These are phyloP conservation scores for Pomacea canaliculata DNA, from an alignment of 2,888 invertebrate species.

Conservation along the genomic window DNA sequence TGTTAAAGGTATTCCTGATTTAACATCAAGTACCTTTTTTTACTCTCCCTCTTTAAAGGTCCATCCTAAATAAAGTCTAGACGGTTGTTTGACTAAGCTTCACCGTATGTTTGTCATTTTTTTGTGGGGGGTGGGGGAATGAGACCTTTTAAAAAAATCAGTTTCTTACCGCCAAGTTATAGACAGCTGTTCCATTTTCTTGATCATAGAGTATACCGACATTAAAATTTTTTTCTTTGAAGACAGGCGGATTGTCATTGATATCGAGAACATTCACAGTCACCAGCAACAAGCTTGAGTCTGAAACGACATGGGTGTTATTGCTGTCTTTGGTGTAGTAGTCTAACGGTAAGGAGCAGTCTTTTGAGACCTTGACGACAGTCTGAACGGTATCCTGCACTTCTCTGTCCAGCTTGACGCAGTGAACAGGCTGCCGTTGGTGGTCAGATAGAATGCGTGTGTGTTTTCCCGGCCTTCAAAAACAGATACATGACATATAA, in stretches of 20 bases:
- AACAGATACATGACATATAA: too few species aligned
- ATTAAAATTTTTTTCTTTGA: constrained; percentile 83
- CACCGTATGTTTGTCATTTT: too few species aligned
- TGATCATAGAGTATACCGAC: constrained; percentile 96
- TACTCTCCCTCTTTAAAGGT: too few species aligned
- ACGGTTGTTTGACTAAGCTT: too few species aligned
- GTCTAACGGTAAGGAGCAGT: constrained; percentile 35
- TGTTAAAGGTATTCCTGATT: too few species aligned
- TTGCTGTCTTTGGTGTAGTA: constrained; percentile 11
- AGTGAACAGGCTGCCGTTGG: constrained; percentile 36
- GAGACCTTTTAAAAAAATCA: too few species aligned
- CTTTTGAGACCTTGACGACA: constrained; percentile 50
- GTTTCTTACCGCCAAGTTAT: constrained; percentile 22
- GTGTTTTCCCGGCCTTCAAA: constrained; percentile 37
- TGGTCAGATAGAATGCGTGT: constrained; percentile 36
- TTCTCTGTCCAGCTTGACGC: constrained; percentile 51
- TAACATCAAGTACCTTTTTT: too few species aligned
- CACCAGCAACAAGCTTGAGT: constrained; percentile 52
- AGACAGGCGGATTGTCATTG: constrained; percentile 81
- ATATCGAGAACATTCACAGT: constrained; percentile 79
- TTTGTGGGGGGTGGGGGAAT: too few species aligned
- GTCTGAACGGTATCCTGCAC: constrained; percentile 32
- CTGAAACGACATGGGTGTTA: constrained; percentile 32
- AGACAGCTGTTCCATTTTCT: constrained; percentile 81
- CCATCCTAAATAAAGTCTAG: too few species aligned